Base-by-base conservation (phyloP, 2,113 vertebrate genomes). In the Xyrauchen texanus region DNA sequence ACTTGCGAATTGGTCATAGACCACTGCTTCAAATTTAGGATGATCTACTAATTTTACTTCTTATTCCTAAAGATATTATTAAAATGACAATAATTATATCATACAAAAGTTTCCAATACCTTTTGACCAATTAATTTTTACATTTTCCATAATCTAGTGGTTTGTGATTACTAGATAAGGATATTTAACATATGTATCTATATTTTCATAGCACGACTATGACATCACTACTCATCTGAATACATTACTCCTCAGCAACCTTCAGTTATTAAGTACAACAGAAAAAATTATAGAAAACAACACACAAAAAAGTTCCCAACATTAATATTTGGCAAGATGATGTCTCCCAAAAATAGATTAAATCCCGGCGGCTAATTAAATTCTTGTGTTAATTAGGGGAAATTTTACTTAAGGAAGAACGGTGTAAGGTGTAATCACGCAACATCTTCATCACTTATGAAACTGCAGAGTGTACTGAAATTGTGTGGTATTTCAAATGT, bases 321-420 rank as follows among this genome's bases (percentile, higher is more conserved):
- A 79, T 65, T 86, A 47, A 85, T 86, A 86, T 89, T 89, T 88
- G 87, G 74, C 67, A 68, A 55, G 44, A 76, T 67, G 86, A 84
- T 81, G 64, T 87, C 15, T 82, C 86, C 76, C 60, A 78, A 85
- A 85, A 76, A 77, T 66, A 87, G 89, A 88, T 84, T 77, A 80
- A 55, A 77, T 82, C 47, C 80, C 42, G 67, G 82, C 34, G 66
- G 86, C 87, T 88, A 91, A 92, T 91, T 87, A 91, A 88, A 88
- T 80, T 84, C 76, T 76, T 82, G 80, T 65, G 81, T 89, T 92
- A 91, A 92, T 91, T 91, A 89, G 76, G 81, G 84, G 85, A 79
- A 21, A 76, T 81, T 82, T 88, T 88, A 84, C 82, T 88, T 86
- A 88, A 86, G 62, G 89, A 89, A 53, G 87, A 86, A 15, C 15